Conservation (phyloP, 1,140 invertebrate genomes). For the Drosophila leontia region DNA sequence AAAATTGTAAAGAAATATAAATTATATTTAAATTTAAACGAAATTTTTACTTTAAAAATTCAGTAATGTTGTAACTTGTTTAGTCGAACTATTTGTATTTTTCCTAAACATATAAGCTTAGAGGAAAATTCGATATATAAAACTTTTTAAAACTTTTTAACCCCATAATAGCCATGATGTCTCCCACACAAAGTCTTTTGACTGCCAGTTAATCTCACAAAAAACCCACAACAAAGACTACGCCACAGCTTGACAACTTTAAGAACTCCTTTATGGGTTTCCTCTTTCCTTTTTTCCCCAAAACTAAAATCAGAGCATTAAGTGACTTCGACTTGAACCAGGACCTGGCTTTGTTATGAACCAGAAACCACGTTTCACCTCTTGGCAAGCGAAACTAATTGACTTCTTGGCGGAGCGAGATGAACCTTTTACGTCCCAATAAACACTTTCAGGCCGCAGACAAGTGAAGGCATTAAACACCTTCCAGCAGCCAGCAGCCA, state of each 20-base stretch:
- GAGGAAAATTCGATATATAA: neutral
- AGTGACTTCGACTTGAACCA: slow-evolving; percentile 9
- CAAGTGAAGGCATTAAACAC: slow-evolving; percentile 56
- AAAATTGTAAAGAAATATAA: neutral
- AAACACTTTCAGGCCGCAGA: slow-evolving; percentile 65
- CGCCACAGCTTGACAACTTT: neutral
- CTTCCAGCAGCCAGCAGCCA: slow-evolving; percentile 14
- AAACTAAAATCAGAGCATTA: slow-evolving; percentile 29
- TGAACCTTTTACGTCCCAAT: slow-evolving; percentile 74
- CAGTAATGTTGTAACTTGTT: neutral
- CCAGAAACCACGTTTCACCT: slow-evolving; percentile 19
- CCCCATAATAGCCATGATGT: slow-evolving; percentile 2
- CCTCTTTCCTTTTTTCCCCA: neutral
- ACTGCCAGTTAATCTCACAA: neutral
- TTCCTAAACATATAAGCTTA: neutral
- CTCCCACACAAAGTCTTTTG: neutral
- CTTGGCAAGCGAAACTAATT: slow-evolving; percentile 69
- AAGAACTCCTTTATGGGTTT: slow-evolving; percentile 5
- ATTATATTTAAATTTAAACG: neutral
- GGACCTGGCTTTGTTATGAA: slow-evolving; percentile 17
- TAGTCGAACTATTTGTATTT: neutral
- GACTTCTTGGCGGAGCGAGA: slow-evolving; percentile 65
- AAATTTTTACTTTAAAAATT: neutral
- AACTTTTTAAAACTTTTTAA: neutral
- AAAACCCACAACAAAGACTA: slow-evolving; percentile 15